These are phyloP conservation scores for Microcebus murinus DNA, from an alignment of 2,113 vertebrate genomes.

Conservation along the genomic window DNA sequence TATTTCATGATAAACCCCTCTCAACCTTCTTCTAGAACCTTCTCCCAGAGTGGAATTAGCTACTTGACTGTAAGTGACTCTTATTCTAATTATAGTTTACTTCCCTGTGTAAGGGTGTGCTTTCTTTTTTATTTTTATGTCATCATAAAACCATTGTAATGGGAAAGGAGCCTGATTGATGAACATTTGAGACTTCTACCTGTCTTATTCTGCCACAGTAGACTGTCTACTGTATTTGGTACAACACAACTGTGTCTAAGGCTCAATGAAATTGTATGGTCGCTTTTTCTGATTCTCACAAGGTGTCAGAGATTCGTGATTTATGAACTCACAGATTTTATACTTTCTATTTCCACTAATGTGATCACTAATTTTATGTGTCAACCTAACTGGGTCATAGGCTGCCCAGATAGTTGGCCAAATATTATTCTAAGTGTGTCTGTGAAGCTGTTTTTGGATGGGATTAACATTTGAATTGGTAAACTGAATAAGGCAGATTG, in stretches of 20 bases:
- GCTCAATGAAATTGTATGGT: background rate
- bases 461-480: background rate
- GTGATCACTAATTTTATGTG: background rate
- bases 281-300: background rate
- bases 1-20: background rate
- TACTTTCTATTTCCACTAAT: background rate
- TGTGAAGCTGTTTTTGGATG: background rate
- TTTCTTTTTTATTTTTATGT: conserved; percentile 13
- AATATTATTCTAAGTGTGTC: background rate
- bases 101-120: background rate
- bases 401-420: background rate
- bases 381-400: background rate
- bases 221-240: background rate
- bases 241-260: background rate
- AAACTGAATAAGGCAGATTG: background rate
- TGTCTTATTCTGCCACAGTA: background rate
- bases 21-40: background rate
- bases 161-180: background rate
- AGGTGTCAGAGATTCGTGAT: background rate
- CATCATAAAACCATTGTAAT: background rate
- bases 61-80: background rate
- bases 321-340: background rate
- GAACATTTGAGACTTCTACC: background rate
- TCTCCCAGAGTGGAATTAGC: background rate
- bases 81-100: background rate